Conservation (phyloP, 2,113 vertebrate genomes). For the Myotis davidii region DNA sequence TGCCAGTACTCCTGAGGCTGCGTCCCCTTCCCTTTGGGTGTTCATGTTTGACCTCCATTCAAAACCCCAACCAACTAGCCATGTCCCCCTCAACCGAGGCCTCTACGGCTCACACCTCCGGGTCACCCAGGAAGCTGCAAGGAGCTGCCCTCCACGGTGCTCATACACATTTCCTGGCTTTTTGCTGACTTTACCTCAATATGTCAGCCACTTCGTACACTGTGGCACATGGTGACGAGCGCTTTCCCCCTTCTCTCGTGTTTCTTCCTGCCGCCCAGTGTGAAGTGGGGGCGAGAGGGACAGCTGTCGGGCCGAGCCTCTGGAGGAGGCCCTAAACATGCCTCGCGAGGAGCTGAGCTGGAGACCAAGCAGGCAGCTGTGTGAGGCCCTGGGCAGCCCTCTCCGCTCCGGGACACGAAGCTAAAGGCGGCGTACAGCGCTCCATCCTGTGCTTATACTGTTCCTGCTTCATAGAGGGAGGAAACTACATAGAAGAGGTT, state of each 20-base stretch:
- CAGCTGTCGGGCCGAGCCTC: constrained; percentile 80
- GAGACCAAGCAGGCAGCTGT: constrained; percentile 75
- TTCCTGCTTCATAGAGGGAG: constrained; percentile 53
- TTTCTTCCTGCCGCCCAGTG: constrained; percentile 68
- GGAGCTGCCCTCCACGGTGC: background rate
- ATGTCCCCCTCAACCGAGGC: background rate
- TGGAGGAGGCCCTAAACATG: constrained; percentile 80
- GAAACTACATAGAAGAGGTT: constrained; percentile 31
- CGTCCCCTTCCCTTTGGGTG: background rate
- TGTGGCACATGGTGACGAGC: constrained; percentile 67
- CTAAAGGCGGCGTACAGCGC: constrained; percentile 54
- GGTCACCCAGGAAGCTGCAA: background rate
- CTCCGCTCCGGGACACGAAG: constrained; percentile 61
- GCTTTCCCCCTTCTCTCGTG: constrained; percentile 46
- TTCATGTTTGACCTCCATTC: background rate
- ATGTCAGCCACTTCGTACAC: constrained; percentile 49
- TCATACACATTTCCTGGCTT: constrained; percentile 1
- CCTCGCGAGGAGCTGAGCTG: constrained; percentile 69
- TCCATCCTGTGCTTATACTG: constrained; percentile 27
- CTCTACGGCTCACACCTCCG: background rate
- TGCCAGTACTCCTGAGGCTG: background rate
- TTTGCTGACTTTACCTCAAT: constrained; percentile 48
- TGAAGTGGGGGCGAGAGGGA: constrained; percentile 76
- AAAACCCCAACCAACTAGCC: background rate
- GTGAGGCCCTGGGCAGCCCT: constrained; percentile 72